phyloP scores from a whole-genome alignment of 2,888 invertebrate genomes.

The Spisula solida region DNA sequence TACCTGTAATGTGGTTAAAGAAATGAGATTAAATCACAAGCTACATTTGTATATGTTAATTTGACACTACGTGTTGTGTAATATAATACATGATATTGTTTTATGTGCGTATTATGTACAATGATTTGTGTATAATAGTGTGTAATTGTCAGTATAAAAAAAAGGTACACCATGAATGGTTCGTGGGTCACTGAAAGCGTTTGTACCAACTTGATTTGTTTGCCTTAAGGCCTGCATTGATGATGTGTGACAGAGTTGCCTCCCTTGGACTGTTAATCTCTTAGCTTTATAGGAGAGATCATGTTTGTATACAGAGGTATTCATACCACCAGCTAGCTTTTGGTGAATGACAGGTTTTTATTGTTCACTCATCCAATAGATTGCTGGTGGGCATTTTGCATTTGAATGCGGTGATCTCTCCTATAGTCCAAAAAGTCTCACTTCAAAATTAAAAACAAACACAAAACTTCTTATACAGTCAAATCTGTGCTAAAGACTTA shows the following conservation, averaged over 20 bases:
- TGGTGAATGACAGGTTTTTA: no score
- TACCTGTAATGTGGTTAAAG: no score
- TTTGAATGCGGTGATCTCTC: no score
- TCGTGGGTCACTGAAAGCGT: background rate
- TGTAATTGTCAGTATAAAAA: background rate
- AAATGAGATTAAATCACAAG: background rate
- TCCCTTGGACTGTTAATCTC: constrained; percentile 31
- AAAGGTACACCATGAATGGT: background rate
- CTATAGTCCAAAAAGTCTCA: no score
- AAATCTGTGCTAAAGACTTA: no score
- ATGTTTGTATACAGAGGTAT: no score
- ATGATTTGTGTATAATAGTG: background rate
- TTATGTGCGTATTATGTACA: background rate
- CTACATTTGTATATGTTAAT: constrained; percentile 17
- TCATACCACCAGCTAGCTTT: no score
- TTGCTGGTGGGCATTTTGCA: no score
- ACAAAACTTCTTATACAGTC: no score
- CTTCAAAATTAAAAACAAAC: no score
- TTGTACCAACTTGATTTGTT: background rate
- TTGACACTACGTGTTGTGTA: background rate
- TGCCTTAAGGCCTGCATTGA: background rate
- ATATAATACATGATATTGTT: constrained; percentile 10
- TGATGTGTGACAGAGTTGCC: constrained; percentile 38
- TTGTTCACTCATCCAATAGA: no score
- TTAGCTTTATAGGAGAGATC: no score